Conservation (phyloP, 1,140 invertebrate genomes). For the Trinorchestia longiramus region DNA sequence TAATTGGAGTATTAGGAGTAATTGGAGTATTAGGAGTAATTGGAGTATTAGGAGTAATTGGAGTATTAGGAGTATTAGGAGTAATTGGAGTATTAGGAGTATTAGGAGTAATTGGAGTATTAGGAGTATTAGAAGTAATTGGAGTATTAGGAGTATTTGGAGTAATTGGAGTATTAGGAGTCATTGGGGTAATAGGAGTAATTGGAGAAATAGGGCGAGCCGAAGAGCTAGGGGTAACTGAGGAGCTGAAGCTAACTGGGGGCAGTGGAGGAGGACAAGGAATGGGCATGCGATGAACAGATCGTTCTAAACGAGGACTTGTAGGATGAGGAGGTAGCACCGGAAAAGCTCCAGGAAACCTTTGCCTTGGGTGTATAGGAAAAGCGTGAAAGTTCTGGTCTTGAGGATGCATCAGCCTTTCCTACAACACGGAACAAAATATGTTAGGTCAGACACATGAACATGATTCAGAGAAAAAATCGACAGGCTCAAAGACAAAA, state of each 20-base stretch:
- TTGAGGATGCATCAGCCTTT: background rate
- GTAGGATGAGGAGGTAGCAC: background rate
- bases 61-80: background rate
- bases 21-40: background rate
- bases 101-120: background rate
- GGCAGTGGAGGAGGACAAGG: background rate
- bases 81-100: background rate
- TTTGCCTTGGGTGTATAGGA: background rate
- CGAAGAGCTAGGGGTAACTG: background rate
- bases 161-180: background rate
- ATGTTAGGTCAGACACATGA: background rate
- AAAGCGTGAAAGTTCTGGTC: background rate
- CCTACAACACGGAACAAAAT: slow-evolving; percentile 14
- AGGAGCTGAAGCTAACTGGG: background rate
- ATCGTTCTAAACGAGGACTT: background rate
- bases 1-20: background rate
- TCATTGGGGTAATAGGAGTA: background rate
- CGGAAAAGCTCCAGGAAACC: slow-evolving; percentile 28
- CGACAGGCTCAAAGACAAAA: background rate
- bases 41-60: background rate
- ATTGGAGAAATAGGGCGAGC: background rate
- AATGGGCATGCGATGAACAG: background rate
- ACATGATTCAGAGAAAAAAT: background rate
- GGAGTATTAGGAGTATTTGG: too few species aligned
- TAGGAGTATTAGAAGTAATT: too few species aligned